Conservation (phyloP, 2,888 invertebrate genomes). For the Mantis religiosa region DNA sequence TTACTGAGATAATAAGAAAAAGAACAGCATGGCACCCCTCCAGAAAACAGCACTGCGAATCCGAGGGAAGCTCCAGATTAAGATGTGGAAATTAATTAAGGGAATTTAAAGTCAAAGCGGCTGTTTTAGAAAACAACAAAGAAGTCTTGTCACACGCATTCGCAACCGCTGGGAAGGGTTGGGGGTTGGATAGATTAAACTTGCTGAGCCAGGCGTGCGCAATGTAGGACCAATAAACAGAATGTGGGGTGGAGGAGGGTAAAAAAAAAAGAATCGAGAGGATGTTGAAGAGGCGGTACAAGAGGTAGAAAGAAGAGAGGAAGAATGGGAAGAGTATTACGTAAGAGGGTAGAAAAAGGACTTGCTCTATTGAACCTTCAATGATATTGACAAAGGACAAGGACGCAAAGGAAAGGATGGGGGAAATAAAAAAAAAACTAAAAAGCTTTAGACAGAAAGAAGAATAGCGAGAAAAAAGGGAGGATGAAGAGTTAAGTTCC, state of each 20-base stretch:
- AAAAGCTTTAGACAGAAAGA: not conserved
- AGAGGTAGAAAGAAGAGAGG: not conserved
- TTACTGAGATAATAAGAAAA: not conserved
- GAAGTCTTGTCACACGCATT: not conserved
- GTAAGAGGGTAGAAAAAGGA: slow-evolving; percentile 4
- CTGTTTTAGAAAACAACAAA: not conserved
- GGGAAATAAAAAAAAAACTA: not conserved
- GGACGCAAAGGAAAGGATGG: not conserved
- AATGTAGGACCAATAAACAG: not conserved
- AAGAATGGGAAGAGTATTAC: not conserved
- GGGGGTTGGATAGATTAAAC: not conserved
- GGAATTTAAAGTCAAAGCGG: not conserved
- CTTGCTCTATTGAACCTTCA: slow-evolving; percentile 10
- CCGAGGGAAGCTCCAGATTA: not conserved
- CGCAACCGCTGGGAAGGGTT: not conserved
- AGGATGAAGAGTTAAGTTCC: not conserved
- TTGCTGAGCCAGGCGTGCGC: not conserved
- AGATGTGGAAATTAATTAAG: not conserved
- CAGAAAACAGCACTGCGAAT: not conserved
- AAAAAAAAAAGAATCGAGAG: not conserved
- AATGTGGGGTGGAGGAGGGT: not conserved
- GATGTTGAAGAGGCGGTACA: not conserved
- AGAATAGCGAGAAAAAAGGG: not conserved
- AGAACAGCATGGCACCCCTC: not conserved
- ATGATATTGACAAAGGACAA: not conserved